Percentiles rank a stretch among this genome's conserved stretches.
phyloP scores from a whole-genome alignment of 2,113 vertebrate species.

The Gorsachius goisagi region DNA sequence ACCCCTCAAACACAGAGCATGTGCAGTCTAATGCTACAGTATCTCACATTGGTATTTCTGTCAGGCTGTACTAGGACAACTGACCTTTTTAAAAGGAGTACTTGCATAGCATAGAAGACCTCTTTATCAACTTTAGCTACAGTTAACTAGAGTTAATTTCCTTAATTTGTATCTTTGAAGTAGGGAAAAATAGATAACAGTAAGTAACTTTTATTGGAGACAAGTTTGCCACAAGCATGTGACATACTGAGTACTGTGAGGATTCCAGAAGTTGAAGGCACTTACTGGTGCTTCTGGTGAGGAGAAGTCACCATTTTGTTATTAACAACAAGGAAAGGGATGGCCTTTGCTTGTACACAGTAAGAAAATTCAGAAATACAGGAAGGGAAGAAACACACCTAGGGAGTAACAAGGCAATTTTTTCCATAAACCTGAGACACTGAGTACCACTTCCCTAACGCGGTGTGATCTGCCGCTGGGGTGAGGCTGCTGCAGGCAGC shows the following conservation, averaged over 20 bases:
- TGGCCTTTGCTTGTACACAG: neutral
- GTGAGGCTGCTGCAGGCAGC: neutral
- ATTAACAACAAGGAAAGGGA: neutral
- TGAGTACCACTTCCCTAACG: accelerated
- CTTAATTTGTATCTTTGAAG: neutral
- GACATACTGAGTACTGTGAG: neutral
- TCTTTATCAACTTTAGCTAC: neutral
- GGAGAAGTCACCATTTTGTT: neutral
- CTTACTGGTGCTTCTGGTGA: neutral
- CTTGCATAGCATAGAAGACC: neutral
- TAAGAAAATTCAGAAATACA: neutral
- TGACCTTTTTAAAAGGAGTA: neutral
- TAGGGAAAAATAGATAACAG: neutral
- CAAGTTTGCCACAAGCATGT: neutral
- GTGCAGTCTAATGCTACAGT: neutral
- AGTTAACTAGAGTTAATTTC: neutral
- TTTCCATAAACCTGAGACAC: neutral
- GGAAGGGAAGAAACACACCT: neutral
- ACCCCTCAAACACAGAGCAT: neutral
- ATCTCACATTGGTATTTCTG: neutral
- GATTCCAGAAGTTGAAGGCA: neutral
- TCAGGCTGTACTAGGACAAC: neutral
- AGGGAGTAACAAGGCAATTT: neutral
- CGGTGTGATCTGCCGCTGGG: too few species aligned
- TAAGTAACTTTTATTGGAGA: neutral